phyloP scores from a whole-genome alignment of 2,888 invertebrate genomes.

The Cetonia aurata region DNA sequence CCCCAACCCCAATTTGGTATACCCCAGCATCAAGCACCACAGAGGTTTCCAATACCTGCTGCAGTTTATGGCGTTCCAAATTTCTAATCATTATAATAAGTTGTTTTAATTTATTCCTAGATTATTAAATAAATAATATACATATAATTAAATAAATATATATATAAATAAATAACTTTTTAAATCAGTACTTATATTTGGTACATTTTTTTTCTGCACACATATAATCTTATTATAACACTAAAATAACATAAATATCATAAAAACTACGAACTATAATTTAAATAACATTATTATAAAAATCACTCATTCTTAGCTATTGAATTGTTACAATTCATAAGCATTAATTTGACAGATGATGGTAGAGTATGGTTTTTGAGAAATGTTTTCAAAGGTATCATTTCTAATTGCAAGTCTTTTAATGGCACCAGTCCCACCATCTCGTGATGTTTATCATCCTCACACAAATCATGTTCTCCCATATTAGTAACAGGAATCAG shows the following conservation, averaged over 20 bases:
- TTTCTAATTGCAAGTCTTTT: conserved; percentile 23
- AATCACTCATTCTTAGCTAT: background rate
- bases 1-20: conserved; percentile 8
- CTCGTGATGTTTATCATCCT: background rate
- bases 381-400: conserved; percentile 25
- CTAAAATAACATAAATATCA: background rate
- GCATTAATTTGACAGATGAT: conserved; percentile 18
- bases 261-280: background rate
- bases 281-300: background rate
- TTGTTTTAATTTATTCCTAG: conserved; percentile 16
- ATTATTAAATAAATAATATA: conserved; percentile 3
- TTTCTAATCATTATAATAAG: conserved; percentile 3
- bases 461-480: background rate
- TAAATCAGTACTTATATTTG: background rate
- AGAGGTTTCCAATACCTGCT: conserved; percentile 1
- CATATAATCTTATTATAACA: background rate
- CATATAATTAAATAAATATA: too few species aligned
- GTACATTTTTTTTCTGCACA: background rate
- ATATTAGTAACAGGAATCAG: conserved; percentile 29
- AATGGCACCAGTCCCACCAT: conserved; percentile 20
- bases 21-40: background rate
- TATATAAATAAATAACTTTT: background rate
- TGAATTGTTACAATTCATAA: conserved; percentile 12
- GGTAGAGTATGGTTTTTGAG: conserved; percentile 25
- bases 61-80: conserved; percentile 18